Evolutionary conservation across 1,140 invertebrate genomes (phyloP).

Genomic region (Drosophila watanabei): DNA sequence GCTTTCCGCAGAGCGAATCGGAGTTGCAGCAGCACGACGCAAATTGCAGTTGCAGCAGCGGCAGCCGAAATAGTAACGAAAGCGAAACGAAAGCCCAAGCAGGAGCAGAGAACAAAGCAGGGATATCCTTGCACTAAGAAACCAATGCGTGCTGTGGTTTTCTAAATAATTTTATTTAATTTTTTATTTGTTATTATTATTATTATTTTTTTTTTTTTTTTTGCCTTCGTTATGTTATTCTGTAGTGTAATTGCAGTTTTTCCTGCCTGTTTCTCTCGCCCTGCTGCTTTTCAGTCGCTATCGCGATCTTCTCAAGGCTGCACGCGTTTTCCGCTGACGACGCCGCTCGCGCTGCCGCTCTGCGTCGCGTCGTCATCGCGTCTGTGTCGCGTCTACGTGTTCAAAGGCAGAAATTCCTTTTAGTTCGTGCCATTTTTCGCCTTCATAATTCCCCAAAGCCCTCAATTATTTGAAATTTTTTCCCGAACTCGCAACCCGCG

Average conservation of each 20-base stretch:
- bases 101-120: neutral
- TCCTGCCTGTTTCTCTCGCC: constrained; percentile 6
- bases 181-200: neutral
- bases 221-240: constrained; percentile 30
- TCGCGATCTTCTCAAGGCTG: constrained; percentile 64
- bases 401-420: constrained; percentile 73
- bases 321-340: constrained; percentile 38
- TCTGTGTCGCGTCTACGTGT: constrained; percentile 70
- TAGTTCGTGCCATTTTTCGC: constrained; percentile 59
- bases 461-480: constrained; percentile 4
- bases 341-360: constrained; percentile 30
- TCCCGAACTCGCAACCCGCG: neutral
- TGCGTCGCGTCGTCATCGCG: constrained; percentile 47
- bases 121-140: constrained; percentile 5
- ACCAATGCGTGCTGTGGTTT: constrained; percentile 9
- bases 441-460: constrained; percentile 48
- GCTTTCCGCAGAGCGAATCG: constrained; percentile 28
- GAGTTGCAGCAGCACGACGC: constrained; percentile 15
- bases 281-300: constrained; percentile 28
- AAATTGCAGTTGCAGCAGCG: constrained; percentile 17
- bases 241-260: constrained; percentile 7
- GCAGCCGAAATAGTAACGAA: constrained; percentile 17
- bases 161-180: neutral
- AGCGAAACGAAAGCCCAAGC: neutral
- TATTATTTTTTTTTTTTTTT: neutral